phyloP scores from a whole-genome alignment of 2,113 vertebrate species.

The Melanostigma gelatinosum region DNA sequence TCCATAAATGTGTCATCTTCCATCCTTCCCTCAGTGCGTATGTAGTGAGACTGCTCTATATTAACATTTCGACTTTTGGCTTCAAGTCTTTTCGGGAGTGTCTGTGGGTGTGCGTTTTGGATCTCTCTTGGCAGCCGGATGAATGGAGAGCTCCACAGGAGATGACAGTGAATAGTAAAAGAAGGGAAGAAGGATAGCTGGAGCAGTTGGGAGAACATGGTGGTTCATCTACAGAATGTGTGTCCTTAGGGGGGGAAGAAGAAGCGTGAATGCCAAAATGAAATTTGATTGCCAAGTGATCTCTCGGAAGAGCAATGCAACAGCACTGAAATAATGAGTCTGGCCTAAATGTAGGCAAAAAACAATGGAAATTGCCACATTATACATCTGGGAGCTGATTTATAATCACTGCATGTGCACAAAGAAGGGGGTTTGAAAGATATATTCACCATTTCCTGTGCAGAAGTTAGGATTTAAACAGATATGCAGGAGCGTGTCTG shows the following conservation, averaged over 20 bases:
- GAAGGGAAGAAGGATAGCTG: slow-evolving; percentile 41
- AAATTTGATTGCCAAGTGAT: slow-evolving; percentile 44
- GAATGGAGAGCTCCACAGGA: slow-evolving; percentile 49
- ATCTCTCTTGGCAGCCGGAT: slow-evolving; percentile 58
- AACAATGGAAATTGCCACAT: slow-evolving; percentile 27
- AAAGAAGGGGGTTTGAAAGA: slow-evolving; percentile 16
- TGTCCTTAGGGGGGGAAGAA: slow-evolving; percentile 43
- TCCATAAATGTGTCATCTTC: slow-evolving; percentile 12
- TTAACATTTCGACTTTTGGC: slow-evolving; percentile 41
- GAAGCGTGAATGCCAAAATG: slow-evolving; percentile 33
- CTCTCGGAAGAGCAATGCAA: slow-evolving; percentile 35
- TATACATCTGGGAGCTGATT: slow-evolving; percentile 34
- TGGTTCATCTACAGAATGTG: slow-evolving; percentile 50
- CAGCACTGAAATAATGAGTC: slow-evolving; percentile 35
- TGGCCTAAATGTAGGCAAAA: slow-evolving; percentile 20
- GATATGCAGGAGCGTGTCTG: slow-evolving; percentile 7
- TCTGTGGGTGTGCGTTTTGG: slow-evolving; percentile 32
- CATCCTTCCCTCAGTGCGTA: slow-evolving; percentile 17
- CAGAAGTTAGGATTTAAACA: slow-evolving; percentile 12
- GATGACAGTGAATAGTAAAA: slow-evolving; percentile 69
- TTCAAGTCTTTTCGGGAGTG: slow-evolving; percentile 32
- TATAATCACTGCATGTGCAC: slow-evolving; percentile 11
- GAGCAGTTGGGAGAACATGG: slow-evolving; percentile 58
- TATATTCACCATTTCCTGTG: neutral
- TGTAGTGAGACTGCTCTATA: slow-evolving; percentile 10